phyloP scores from a whole-genome alignment of 2,113 vertebrate species.

The Pipra filicauda region DNA sequence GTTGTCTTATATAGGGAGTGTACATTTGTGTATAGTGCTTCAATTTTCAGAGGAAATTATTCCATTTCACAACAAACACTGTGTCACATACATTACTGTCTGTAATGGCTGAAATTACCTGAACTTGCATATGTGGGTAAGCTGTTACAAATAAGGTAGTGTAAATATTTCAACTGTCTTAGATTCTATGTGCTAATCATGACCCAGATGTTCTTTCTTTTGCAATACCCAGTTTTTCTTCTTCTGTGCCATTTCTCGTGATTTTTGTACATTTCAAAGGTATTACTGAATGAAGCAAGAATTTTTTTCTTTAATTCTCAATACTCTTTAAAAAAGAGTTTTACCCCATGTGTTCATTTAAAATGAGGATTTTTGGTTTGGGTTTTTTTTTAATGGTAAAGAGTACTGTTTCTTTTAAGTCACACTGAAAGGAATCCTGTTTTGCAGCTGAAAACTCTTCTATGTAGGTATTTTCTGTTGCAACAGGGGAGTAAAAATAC shows the following conservation, averaged over 20 bases:
- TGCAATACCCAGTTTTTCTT: neutral
- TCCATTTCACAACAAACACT: neutral
- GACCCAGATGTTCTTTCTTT: neutral
- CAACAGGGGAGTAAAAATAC: neutral
- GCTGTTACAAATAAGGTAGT: neutral
- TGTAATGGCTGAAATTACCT: neutral
- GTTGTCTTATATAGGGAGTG: neutral
- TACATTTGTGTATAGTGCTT: neutral
- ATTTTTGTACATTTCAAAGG: neutral
- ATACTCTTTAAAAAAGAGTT: neutral
- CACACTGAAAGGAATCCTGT: neutral
- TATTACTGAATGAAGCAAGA: neutral
- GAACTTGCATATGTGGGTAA: neutral
- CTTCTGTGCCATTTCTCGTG: neutral
- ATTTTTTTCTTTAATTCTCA: neutral
- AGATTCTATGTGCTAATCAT: neutral
- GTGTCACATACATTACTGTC: neutral
- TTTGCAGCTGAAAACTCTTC: neutral
- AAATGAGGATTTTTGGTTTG: neutral
- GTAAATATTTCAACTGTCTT: neutral
- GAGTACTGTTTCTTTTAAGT: neutral
- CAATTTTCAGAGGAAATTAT: neutral
- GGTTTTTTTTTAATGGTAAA: neutral
- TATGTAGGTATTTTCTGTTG: neutral
- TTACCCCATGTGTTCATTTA: neutral